These are phyloP conservation scores for Thunnus maccoyii DNA, from an alignment of 2,113 vertebrate genomes.

Conservation along the genomic window DNA sequence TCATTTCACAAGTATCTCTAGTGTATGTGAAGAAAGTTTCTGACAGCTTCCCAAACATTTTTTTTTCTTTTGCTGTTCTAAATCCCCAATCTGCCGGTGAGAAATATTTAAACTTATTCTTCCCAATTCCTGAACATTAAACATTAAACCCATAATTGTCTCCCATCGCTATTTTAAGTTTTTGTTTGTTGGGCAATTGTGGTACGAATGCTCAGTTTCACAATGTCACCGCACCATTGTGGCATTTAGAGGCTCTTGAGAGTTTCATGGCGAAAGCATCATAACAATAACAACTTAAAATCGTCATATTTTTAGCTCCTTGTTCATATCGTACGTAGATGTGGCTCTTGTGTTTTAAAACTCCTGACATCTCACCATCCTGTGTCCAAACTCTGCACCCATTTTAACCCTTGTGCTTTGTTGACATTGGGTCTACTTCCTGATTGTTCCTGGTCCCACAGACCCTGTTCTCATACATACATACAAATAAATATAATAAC, in stretches of 20 bases:
- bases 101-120: background rate
- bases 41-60: background rate
- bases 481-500: background rate
- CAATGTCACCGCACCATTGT: constrained; percentile 19
- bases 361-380: background rate
- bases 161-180: background rate
- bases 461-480: background rate
- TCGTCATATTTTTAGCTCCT: constrained; percentile 6
- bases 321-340: background rate
- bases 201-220: constrained; percentile 1
- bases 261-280: constrained; percentile 24
- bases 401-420: background rate
- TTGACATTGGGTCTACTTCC: background rate
- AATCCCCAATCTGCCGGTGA: no score
- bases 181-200: background rate
- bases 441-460: background rate
- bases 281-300: constrained; percentile 30
- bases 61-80: no score
- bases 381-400: background rate
- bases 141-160: background rate
- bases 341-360: constrained; percentile 15
- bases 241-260: constrained; percentile 23
- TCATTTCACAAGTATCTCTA: constrained; percentile 8
- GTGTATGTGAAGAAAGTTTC: background rate
- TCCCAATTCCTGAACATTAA: background rate